Conservation (phyloP, 2,888 invertebrate species). For the Cephus nigrinus region DNA sequence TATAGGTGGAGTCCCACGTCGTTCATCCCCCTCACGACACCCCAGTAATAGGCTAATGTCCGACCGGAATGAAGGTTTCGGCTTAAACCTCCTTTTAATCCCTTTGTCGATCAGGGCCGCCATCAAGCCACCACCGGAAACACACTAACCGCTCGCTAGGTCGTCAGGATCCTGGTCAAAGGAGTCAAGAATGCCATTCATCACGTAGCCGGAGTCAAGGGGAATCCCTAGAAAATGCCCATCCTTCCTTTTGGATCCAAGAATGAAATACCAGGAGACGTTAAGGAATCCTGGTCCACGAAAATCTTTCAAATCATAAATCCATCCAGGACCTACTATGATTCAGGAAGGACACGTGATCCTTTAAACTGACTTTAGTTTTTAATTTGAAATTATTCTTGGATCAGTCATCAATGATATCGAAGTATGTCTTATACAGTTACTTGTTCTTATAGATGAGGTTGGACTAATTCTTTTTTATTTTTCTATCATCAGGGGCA, state of each 20-base stretch:
- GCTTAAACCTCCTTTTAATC: conserved; percentile 24
- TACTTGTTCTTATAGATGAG: neutral
- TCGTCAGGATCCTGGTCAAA: conserved; percentile 6
- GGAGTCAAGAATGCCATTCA: conserved; percentile 25
- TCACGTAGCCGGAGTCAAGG: neutral
- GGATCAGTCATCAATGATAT: neutral
- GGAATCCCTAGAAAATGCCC: neutral
- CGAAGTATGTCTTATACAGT: neutral
- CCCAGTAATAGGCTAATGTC: conserved; percentile 16
- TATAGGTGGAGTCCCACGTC: neutral
- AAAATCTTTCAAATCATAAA: neutral
- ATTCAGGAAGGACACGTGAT: neutral
- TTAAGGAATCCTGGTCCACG: neutral
- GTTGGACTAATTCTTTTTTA: neutral
- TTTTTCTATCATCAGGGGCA: neutral
- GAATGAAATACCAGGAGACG: conserved; percentile 14
- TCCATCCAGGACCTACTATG: neutral
- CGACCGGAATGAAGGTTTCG: conserved; percentile 19
- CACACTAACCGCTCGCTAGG: conserved; percentile 10
- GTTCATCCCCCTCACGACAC: neutral
- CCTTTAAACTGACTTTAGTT: neutral
- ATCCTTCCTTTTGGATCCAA: neutral
- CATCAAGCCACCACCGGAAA: conserved; percentile 21
- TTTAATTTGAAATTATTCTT: neutral
- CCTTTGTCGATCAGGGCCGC: conserved; percentile 19